Conservation (phyloP, 2,797 vertebrate genomes). For the Dermochelys coriacea region DNA sequence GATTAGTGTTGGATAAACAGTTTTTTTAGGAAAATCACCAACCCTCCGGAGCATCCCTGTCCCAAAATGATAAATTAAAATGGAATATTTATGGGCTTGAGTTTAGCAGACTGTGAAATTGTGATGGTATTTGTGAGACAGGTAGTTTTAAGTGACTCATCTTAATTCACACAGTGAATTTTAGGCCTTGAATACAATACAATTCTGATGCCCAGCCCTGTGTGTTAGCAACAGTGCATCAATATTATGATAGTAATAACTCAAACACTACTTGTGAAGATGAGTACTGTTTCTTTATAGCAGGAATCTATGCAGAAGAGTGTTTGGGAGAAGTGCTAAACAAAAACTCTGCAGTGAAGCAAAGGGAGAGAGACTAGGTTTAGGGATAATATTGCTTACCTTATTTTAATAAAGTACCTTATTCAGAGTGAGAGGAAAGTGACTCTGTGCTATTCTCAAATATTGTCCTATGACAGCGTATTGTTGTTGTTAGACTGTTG, state of each 20-base stretch:
- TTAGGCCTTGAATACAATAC: not conserved
- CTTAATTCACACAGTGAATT: not conserved
- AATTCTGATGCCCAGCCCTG: not conserved
- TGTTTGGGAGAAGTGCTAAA: not conserved
- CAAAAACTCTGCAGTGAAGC: not conserved
- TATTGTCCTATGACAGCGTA: not conserved
- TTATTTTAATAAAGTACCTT: not conserved
- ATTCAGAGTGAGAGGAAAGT: not conserved
- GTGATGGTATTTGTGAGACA: not conserved
- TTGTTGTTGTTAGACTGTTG: not conserved
- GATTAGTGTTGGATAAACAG: slow-evolving; percentile 55
- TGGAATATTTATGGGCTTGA: fast-evolving
- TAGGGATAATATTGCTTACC: not conserved
- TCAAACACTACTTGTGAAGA: not conserved
- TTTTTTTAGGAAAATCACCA: slow-evolving; percentile 23
- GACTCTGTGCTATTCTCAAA: not conserved
- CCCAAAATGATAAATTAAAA: not conserved
- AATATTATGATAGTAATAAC: not conserved
- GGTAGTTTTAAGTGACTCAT: not conserved
- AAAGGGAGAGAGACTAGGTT: not conserved
- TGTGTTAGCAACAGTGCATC: not conserved
- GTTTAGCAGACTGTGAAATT: fast-evolving
- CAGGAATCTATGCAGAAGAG: not conserved
- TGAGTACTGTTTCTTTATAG: not conserved
- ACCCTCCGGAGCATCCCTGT: not conserved